Conservation (phyloP, 2,888 invertebrate species). For the Alsophila aescularia region DNA sequence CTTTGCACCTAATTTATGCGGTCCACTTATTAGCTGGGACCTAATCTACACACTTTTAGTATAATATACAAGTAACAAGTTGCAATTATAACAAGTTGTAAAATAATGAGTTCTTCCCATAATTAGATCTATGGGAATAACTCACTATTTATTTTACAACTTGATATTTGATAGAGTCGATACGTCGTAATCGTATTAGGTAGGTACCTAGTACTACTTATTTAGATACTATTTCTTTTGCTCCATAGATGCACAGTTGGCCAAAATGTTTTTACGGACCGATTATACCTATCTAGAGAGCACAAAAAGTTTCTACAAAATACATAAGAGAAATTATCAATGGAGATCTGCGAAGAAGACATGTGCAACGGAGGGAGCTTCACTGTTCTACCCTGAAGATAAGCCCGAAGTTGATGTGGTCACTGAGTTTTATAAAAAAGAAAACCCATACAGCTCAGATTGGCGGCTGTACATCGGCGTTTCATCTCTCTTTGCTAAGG, state of each 20-base stretch:
- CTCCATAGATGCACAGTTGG: not conserved
- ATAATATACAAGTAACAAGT: no score
- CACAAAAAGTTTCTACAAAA: slow-evolving; percentile 63
- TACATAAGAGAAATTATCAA: slow-evolving; percentile 55
- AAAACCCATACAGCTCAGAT: slow-evolving; percentile 36
- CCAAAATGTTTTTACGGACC: slow-evolving; percentile 41
- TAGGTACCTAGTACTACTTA: not conserved
- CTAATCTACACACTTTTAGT: no score
- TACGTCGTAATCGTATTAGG: no score
- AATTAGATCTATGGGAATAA: no score
- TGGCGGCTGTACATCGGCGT: slow-evolving; percentile 48
- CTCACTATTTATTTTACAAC: no score
- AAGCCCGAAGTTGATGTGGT: slow-evolving; percentile 52
- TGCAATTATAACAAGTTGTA: no score
- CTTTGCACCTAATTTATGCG: no score
- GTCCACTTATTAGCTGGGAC: no score
- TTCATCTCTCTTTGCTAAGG: slow-evolving; percentile 50
- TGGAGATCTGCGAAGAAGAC: slow-evolving; percentile 59
- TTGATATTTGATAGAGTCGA: no score
- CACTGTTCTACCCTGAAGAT: slow-evolving; percentile 62
- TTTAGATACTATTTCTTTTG: not conserved
- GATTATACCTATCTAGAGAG: slow-evolving; percentile 61
- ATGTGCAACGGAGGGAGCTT: slow-evolving; percentile 61
- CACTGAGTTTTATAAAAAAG: slow-evolving; percentile 46
- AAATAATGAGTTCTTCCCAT: no score